Evolutionary conservation across 2,113 vertebrate genomes (phyloP).

Genomic region (Galeopterus variegatus): DNA sequence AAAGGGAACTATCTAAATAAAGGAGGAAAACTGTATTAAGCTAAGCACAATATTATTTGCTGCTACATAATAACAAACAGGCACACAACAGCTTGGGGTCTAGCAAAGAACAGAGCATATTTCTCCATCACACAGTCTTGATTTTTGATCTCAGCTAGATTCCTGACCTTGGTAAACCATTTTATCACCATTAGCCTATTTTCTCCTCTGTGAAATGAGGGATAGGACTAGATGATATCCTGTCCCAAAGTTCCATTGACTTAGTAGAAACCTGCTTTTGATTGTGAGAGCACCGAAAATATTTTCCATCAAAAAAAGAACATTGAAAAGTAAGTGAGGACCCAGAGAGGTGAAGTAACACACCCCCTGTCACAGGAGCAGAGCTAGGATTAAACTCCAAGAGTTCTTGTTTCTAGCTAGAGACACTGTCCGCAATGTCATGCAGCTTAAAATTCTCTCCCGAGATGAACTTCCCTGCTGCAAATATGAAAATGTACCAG

Average conservation of each 20-base stretch:
- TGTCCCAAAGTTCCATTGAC: neutral
- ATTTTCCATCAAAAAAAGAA: neutral
- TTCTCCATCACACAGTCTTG: neutral
- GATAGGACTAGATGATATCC: neutral
- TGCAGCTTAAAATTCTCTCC: neutral
- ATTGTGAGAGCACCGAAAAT: slow-evolving; percentile 41
- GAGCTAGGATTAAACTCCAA: neutral
- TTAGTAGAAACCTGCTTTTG: slow-evolving; percentile 40
- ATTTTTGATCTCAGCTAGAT: slow-evolving; percentile 66
- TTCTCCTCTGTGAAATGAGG: slow-evolving; percentile 59
- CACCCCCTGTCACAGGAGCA: neutral
- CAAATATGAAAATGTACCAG: slow-evolving; percentile 17
- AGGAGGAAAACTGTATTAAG: slow-evolving; percentile 56
- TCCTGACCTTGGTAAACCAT: neutral
- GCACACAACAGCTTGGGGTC: neutral
- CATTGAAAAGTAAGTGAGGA: neutral
- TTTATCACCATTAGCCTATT: slow-evolving; percentile 19
- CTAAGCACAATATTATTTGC: slow-evolving; percentile 20
- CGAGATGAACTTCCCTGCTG: neutral
- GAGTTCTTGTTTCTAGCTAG: slow-evolving; percentile 1
- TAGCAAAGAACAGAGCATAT: slow-evolving; percentile 27
- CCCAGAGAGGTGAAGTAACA: neutral
- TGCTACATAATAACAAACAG: neutral
- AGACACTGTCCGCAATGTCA: slow-evolving; percentile 1
- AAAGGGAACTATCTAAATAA: slow-evolving; percentile 44